Conservation (phyloP, 2,113 vertebrate genomes). For the Camarhynchus parvulus region DNA sequence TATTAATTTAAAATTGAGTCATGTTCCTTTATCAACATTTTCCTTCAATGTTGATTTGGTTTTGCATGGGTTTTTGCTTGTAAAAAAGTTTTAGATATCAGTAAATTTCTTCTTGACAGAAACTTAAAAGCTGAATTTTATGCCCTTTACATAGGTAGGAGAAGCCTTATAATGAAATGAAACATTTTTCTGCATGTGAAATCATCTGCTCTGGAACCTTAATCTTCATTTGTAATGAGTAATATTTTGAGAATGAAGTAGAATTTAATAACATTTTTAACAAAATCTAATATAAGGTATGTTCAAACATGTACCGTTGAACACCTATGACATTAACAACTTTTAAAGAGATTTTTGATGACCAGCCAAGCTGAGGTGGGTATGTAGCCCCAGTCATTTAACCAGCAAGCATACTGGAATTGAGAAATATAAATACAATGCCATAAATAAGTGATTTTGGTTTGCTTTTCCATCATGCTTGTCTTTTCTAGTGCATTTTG, state of each 20-base stretch:
- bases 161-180: background rate
- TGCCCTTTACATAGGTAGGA: background rate
- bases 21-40: background rate
- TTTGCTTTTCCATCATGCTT: background rate
- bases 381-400: background rate
- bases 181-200: background rate
- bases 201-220: background rate
- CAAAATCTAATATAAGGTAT: background rate
- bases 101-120: background rate
- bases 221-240: background rate
- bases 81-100: background rate
- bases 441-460: background rate
- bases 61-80: background rate
- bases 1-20: background rate
- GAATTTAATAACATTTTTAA: background rate
- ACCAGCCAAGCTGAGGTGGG: background rate
- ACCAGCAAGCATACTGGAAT: background rate
- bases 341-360: background rate
- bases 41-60: background rate
- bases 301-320: background rate
- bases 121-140: background rate
- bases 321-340: fast-evolving
- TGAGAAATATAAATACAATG: background rate
- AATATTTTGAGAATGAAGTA: background rate
- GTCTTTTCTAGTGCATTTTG: background rate